Evolutionary conservation across 2,888 invertebrate species (phyloP), one percentile per base, ranked within the genome.

Genomic region (Glaucopsyche alexis): DNA sequence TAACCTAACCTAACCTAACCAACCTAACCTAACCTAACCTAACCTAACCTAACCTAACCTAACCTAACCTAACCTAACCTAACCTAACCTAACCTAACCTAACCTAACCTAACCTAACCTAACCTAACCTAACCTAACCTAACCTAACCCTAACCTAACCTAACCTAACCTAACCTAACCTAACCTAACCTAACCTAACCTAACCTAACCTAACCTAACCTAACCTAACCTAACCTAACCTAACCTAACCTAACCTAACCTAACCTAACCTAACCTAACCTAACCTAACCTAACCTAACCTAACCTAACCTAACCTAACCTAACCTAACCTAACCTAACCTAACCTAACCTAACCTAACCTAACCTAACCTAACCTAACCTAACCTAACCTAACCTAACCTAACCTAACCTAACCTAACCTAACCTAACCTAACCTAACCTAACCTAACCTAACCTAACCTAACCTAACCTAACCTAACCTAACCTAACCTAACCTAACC

Each of bases 151-250:
- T 74, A 76, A 74, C 76, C 73, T 40, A 74, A 74, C 76, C 76
- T 75, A 76, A 76, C 75, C 76, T 76, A 77, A 76, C 76, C 76
- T 74, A 76, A 74, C 76, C 76, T 74, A 76, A 74, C 76, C n/a
- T n/a, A n/a, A 74, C 74, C 74, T 74, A 76, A 76, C 75, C 74
- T 75, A 77, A 74, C 77, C 74, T 75, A 76, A 76, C 76, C 76
- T 77, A 77, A 77, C 77, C 77, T 77, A 77, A 77, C 77, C 77
- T 77, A 77, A 77, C 77, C 76, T 76, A 77, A 72, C 72, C 72
- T 72, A 72, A 72, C 72, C 72, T 72, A 72, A 72, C 72, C 72
- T 49, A 64, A 71, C 64, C 72, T 65, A 72, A 72, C 72, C 72
- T 72, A 72, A 76, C 76, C 76, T 75, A 76, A n/a, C 74, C 75